Conservation (phyloP, 2,797 vertebrate genomes). For the Schizothorax lantsangensis region DNA sequence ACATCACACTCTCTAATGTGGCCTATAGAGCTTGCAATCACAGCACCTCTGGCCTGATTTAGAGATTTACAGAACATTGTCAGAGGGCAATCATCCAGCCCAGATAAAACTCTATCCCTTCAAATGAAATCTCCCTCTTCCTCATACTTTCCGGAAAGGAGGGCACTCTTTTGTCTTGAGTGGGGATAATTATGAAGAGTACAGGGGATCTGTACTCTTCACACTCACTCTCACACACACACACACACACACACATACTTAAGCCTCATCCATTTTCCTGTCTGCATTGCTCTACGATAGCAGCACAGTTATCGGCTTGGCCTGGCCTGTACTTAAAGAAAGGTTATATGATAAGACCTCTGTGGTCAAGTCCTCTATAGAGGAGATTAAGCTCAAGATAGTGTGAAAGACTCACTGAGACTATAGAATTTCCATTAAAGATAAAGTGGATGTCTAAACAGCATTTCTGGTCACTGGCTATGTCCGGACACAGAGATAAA, state of each 20-base stretch:
- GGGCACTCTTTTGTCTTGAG: slow-evolving; percentile 56
- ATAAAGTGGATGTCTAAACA: slow-evolving; percentile 15
- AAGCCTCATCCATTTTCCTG: slow-evolving; percentile 31
- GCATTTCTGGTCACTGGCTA: neutral
- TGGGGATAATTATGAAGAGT: slow-evolving; percentile 57
- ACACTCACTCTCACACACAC: slow-evolving; percentile 27
- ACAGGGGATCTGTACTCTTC: slow-evolving; percentile 42
- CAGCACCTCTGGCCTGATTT: slow-evolving; percentile 37
- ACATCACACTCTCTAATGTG: slow-evolving; percentile 26
- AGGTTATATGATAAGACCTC: slow-evolving; percentile 52
- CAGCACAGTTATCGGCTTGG: slow-evolving; percentile 45
- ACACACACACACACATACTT: slow-evolving; percentile 25
- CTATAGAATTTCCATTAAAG: slow-evolving; percentile 35
- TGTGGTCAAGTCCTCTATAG: slow-evolving; percentile 33
- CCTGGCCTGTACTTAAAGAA: slow-evolving; percentile 44
- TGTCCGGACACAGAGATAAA: neutral
- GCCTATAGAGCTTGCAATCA: slow-evolving; percentile 40
- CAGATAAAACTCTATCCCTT: slow-evolving; percentile 46
- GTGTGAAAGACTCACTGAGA: slow-evolving; percentile 18
- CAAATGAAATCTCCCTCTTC: slow-evolving; percentile 53
- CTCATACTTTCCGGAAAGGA: slow-evolving; percentile 44
- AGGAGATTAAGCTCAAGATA: slow-evolving; percentile 43
- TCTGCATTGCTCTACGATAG: slow-evolving; percentile 7
- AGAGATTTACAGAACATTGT: slow-evolving; percentile 45
- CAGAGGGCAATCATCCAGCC: slow-evolving; percentile 44